Evolutionary conservation across 2,888 invertebrate genomes (phyloP).

Genomic region (Cephus sareptanus): DNA sequence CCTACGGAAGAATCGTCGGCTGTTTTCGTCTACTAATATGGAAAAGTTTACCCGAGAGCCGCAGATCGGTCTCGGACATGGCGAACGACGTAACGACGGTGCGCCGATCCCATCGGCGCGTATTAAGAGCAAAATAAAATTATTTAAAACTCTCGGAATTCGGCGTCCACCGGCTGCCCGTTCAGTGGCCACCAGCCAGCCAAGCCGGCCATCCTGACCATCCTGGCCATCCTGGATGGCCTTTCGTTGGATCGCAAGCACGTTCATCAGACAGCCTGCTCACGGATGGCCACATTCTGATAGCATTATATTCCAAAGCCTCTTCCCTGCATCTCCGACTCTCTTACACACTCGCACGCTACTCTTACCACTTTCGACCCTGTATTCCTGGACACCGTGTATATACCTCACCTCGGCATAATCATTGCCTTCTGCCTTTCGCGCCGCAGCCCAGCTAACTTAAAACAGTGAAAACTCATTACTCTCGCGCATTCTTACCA

Average conservation of each 20-base stretch:
- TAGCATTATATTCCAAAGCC: slow-evolving; percentile 44
- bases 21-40: background rate
- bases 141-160: slow-evolving; percentile 55
- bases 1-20: background rate
- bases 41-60: background rate
- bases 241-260: slow-evolving; percentile 3
- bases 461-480: slow-evolving; percentile 7
- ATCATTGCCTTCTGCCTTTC: background rate
- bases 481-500: slow-evolving; percentile 2
- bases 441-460: background rate
- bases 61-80: slow-evolving; percentile 14
- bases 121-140: slow-evolving; percentile 59
- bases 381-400: background rate
- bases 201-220: slow-evolving; percentile 27
- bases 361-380: background rate
- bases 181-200: slow-evolving; percentile 39
- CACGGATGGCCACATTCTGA: slow-evolving; percentile 48
- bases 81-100: background rate
- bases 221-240: slow-evolving; percentile 16
- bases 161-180: slow-evolving; percentile 39
- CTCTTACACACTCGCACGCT: background rate
- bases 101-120: slow-evolving; percentile 46
- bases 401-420: background rate
- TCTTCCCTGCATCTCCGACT: background rate
- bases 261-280: slow-evolving; percentile 19